Evolutionary conservation across 2,113 vertebrate species (phyloP).

Genomic region (Scartelaos histophorus): DNA sequence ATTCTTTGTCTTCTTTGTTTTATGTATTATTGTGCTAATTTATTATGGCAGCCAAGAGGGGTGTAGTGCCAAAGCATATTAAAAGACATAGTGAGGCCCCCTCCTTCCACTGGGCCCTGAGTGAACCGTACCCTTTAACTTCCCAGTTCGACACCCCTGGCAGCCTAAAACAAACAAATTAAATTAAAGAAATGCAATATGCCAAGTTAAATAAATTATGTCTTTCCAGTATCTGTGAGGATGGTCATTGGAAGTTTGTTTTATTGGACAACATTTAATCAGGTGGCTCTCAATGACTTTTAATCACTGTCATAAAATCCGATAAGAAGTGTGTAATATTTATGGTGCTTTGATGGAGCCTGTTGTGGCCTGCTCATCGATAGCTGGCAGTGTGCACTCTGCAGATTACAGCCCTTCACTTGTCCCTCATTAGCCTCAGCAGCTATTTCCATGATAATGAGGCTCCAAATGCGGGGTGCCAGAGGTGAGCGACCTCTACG

Average conservation of each 20-base stretch:
- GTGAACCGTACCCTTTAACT: too few relatives aligned
- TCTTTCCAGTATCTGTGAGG: background rate
- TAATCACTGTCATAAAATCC: conserved; percentile 17
- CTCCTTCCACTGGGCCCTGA: too few relatives aligned
- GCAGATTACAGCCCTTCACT: conserved; percentile 7
- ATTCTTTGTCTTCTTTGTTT: background rate
- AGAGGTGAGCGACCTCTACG: conserved; percentile 45
- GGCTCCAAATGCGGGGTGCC: conserved; percentile 1
- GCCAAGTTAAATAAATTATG: background rate
- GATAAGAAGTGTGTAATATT: conserved; percentile 3
- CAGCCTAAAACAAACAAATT: background rate
- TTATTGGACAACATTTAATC: background rate
- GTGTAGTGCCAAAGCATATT: too few relatives aligned
- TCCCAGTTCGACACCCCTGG: too few relatives aligned
- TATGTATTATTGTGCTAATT: background rate
- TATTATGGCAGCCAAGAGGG: background rate
- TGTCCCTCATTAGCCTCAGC: background rate
- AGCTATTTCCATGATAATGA: conserved; percentile 13
- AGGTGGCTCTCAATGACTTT: background rate
- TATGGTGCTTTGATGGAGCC: conserved; percentile 8
- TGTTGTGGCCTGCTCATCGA: background rate
- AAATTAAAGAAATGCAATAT: background rate
- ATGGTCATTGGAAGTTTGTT: background rate
- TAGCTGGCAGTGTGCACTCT: background rate
- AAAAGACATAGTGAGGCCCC: too few relatives aligned